phyloP scores from a whole-genome alignment of 2,888 invertebrate genomes.

The Epirrhoe tristata region DNA sequence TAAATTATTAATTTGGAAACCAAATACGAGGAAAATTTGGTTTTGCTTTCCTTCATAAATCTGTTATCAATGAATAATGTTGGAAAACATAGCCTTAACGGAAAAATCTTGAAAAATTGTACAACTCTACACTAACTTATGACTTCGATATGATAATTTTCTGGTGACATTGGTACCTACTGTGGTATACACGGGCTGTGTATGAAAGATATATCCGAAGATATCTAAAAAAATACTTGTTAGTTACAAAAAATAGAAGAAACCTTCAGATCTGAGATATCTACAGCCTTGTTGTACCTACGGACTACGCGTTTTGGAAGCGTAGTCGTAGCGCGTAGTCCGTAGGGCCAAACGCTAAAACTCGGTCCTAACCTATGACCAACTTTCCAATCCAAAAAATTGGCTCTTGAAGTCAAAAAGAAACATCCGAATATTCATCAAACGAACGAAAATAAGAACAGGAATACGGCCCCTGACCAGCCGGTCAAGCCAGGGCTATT shows the following conservation, averaged over 20 bases:
- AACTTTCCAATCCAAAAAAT: no score
- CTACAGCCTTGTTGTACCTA: no score
- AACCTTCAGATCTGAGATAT: background rate
- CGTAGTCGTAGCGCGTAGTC: no score
- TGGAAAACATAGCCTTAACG: slow-evolving; percentile 22
- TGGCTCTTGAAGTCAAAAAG: no score
- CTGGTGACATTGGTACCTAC: slow-evolving; percentile 28
- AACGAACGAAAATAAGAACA: no score
- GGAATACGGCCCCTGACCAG: no score
- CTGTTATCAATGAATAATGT: slow-evolving; percentile 6
- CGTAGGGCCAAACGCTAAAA: no score
- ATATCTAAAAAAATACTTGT: background rate
- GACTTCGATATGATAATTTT: slow-evolving; percentile 26
- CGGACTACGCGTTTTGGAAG: no score
- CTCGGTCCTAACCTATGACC: no score
- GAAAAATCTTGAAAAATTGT: slow-evolving; percentile 22
- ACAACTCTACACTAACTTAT: slow-evolving; percentile 27
- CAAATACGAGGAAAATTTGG: background rate
- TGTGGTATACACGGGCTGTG: slow-evolving; percentile 17
- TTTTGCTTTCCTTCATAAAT: slow-evolving; percentile 19
- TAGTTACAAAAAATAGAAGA: no score
- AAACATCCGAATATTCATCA: no score
- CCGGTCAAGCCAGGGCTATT: no score
- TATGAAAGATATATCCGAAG: slow-evolving; percentile 18
- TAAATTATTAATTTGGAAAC: background rate